A percentile compares a stretch with the other conserved stretches of the same genome.
phyloP scores from a whole-genome alignment of 2,888 invertebrate genomes.

The Zygogramma bicolorata region DNA sequence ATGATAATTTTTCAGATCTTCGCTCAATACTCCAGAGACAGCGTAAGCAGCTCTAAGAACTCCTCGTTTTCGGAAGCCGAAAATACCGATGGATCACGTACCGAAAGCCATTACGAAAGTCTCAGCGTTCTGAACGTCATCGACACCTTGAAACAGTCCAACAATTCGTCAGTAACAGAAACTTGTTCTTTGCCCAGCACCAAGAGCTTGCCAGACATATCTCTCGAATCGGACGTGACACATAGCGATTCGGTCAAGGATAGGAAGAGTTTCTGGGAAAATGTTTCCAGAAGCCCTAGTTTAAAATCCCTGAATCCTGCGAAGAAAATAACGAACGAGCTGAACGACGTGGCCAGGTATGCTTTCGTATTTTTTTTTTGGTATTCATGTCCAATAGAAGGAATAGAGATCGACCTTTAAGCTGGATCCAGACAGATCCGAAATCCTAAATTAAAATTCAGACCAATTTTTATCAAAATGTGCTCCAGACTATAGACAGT shows the following conservation, averaged over 20 bases:
- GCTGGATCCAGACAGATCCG: too few species aligned
- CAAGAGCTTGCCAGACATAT: conserved; percentile 50
- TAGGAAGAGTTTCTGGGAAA: conserved; percentile 54
- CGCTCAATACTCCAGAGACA: conserved; percentile 37
- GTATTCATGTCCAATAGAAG: too few species aligned
- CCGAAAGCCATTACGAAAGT: conserved; percentile 16
- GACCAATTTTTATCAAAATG: too few species aligned
- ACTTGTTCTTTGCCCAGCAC: conserved; percentile 38
- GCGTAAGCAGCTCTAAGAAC: conserved; percentile 35
- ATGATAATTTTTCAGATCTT: conserved; percentile 37
- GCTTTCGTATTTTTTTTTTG: too few species aligned
- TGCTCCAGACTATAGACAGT: too few species aligned
- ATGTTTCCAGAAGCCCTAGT: conserved; percentile 45
- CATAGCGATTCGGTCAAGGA: conserved; percentile 40
- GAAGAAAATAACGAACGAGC: conserved; percentile 14
- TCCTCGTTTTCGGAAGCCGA: conserved; percentile 47
- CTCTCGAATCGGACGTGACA: conserved; percentile 35
- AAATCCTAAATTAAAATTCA: too few species aligned
- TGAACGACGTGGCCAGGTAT: conserved; percentile 17
- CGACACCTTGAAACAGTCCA: conserved; percentile 40
- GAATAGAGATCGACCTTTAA: too few species aligned
- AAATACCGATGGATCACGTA: conserved; percentile 34
- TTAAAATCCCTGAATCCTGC: conserved; percentile 11
- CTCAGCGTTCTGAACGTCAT: conserved; percentile 46
- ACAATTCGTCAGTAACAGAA: conserved; percentile 9